phyloP scores from a whole-genome alignment of 2,113 vertebrate genomes.

The Oreochromis aureus region DNA sequence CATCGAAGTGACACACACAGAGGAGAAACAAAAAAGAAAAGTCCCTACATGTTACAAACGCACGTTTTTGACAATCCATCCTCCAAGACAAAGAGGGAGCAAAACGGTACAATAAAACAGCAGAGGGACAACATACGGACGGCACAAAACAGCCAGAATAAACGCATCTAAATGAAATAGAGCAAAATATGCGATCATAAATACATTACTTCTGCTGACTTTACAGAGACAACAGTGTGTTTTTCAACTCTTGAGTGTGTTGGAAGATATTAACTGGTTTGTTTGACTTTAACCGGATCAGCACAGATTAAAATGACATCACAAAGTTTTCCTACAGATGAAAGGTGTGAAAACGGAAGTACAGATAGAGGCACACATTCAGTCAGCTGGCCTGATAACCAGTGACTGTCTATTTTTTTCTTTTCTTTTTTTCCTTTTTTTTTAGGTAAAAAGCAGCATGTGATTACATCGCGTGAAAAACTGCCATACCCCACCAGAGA shows the following conservation, averaged over 20 bases:
- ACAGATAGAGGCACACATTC: constrained; percentile 60
- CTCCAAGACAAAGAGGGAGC: background rate
- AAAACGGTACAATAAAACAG: constrained; percentile 3
- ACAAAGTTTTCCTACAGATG: constrained; percentile 7
- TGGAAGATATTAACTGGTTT: constrained; percentile 18
- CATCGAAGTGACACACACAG: background rate
- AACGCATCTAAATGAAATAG: constrained; percentile 7
- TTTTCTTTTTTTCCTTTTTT: background rate
- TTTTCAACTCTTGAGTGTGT: background rate
- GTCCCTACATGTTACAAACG: background rate
- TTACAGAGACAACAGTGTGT: background rate
- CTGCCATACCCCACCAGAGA: background rate
- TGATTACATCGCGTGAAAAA: constrained; percentile 3
- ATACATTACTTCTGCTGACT: constrained; percentile 19
- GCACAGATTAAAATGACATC: constrained; percentile 36
- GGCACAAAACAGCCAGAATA: constrained; percentile 9
- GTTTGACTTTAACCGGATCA: background rate
- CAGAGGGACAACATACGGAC: background rate
- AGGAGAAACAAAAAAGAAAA: background rate
- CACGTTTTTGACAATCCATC: background rate
- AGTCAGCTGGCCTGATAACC: constrained; percentile 43
- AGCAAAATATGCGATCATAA: background rate
- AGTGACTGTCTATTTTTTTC: background rate
- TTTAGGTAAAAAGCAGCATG: constrained; percentile 44
- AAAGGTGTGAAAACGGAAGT: constrained; percentile 7